Evolutionary conservation across 2,888 invertebrate genomes (phyloP), one percentile per base, ranked within the genome.

Genomic region (Biston betularia): DNA sequence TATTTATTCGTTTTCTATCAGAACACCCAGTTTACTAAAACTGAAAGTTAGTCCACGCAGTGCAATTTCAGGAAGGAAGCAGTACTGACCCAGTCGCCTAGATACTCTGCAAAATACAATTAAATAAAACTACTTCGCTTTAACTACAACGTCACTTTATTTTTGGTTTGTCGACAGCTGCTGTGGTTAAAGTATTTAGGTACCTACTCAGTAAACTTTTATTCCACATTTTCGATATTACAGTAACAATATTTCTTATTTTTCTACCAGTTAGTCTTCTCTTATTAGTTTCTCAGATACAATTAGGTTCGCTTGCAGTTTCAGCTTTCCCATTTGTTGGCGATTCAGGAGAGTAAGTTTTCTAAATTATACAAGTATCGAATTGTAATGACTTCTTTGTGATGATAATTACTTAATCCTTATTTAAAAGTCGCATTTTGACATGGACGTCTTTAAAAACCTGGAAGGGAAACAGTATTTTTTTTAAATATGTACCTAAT

Each of bases 231-330:
- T 35, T 70, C 68, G 12, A 9, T 46, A 15, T 46, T 15, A 15
- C 7, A 2, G 15, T 8, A 15, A 45, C 8, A 54, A 68, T 24
- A 55, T 42, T 59, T 54, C 56, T 69, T 66, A 71, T 70, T 9
- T 63, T 70, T 58, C 60, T 15, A 56, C n/a, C 44, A 57, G 61
- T 55, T 61, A 65, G 70, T 71, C 56, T 70, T 67, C 75, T 75
- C 75, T 73, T 77, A 79, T 75, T 77, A 76, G 77, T 79, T 76
- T 70, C 73, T 68, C 62, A 64, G 68, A 69, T 68, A 75, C 79
- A 81, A 81, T 79, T 81, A 81, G 74, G 75, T 65, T 58, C 68
- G 72, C 69, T 65, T 59, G 63, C 66, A 65, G 64, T 63, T 72
- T 53, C 70, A 73, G 75, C 70, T 68, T 76, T 74, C 65, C 70